Conservation (phyloP, 92 coral and sea anemone genomes). For the Phymanthus crucifer region DNA sequence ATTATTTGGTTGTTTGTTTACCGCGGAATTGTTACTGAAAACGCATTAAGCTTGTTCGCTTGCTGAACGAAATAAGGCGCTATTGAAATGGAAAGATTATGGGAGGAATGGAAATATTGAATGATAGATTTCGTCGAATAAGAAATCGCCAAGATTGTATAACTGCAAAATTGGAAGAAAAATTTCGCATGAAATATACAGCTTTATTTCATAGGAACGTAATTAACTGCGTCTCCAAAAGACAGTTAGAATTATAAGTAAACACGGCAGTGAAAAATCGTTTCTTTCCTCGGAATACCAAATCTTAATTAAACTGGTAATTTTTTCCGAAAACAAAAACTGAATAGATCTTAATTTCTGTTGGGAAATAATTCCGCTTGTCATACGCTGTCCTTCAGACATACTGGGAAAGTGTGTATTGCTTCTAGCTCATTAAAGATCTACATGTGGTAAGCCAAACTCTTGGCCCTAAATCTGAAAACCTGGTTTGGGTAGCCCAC, state of each 20-base stretch:
- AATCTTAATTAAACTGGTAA: background rate
- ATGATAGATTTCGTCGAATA: slow-evolving; percentile 9
- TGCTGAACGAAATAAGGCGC: background rate
- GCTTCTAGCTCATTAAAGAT: slow-evolving; percentile 24
- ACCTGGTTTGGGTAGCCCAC: background rate
- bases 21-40: background rate
- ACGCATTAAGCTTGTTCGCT: background rate
- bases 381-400: background rate
- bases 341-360: background rate
- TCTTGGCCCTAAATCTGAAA: slow-evolving; percentile 22
- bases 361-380: background rate
- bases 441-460: slow-evolving; percentile 30
- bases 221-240: background rate
- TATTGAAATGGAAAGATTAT: background rate
- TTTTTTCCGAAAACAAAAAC: background rate
- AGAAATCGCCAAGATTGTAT: background rate
- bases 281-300: background rate
- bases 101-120: background rate
- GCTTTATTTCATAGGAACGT: background rate
- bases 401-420: background rate
- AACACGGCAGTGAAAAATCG: background rate
- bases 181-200: background rate
- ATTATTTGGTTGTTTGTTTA: background rate
- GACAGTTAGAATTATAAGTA: background rate
- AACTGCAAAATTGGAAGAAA: background rate